Base-by-base conservation (phyloP, 2,797 vertebrate species). In the Ctenosaura bakeri region DNA sequence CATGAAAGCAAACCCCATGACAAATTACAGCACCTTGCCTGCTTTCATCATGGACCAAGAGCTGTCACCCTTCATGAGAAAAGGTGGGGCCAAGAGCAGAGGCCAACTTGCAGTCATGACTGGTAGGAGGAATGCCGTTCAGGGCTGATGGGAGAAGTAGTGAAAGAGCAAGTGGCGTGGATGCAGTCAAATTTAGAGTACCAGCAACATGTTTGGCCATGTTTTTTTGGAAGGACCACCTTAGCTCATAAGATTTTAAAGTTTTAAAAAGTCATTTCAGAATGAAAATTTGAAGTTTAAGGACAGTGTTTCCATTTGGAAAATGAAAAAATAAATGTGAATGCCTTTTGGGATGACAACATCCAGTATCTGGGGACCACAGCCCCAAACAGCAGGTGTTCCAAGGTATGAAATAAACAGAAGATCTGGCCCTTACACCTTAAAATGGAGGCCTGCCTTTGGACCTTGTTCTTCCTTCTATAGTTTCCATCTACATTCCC, bases 51-150 rank as follows among this genome's bases (percentile, higher is more conserved):
- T 94, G 74, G 74, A 95, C 69, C 92, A 94, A 0, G 54, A 71
- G 0, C 32, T 94, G 4, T 94, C 93, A 1, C 86, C 88, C 13
- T 95, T 94, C 87, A 93, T 95, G 93, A 93, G 94, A 81, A 94
- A 91, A 95, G 94, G 94, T 95, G 56, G n/a, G 76, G 10, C 50
- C 1, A 7, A 46, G 88, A 92, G 94, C 66, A 95, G 88, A 93
- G 93, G 94, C 93, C 54, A 62, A 83, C 12, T 0, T 18, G 66
- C 22, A 35, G 26, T 69, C 29, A 59, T 5, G 22, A 12, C 24
- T 35, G 52, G 54, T 73, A 16, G 52, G 4, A 74, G 18, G 24
- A 52, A n/a, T 10, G 16, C 12, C 35, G 32, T 22, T 2, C 56
- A 22, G n/a, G 24, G 24, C 38, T 86, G 18, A 10, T 35, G 26